Conservation (phyloP, 1,140 invertebrate species). For the Pectinophora gossypiella region DNA sequence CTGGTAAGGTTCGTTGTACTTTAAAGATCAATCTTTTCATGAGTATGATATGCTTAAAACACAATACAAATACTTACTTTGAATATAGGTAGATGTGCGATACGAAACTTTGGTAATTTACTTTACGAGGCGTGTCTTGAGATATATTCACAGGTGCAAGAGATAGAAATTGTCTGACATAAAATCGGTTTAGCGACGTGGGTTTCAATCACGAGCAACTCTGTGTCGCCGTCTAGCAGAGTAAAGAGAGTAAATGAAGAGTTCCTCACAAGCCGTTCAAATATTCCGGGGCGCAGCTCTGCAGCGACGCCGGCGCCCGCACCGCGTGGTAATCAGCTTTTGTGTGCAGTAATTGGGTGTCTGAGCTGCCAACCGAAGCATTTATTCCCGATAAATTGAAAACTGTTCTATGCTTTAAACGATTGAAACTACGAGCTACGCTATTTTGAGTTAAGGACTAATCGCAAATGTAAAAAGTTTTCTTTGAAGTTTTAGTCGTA, state of each 20-base stretch:
- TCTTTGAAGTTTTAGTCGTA: too few species aligned
- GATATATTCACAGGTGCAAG: neutral
- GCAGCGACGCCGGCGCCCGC: slow-evolving; percentile 36
- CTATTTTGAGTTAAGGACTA: too few species aligned
- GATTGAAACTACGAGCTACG: slow-evolving; percentile 43
- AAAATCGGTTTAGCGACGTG: slow-evolving; percentile 15
- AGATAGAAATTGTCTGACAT: slow-evolving; percentile 1
- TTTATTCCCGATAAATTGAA: slow-evolving; percentile 73
- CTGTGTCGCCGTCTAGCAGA: slow-evolving; percentile 25
- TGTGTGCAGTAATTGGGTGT: slow-evolving; percentile 72
- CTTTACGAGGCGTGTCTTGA: too few species aligned
- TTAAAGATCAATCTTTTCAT: too few species aligned
- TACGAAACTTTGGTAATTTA: too few species aligned
- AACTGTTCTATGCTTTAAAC: slow-evolving; percentile 66
- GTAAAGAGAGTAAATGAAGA: slow-evolving; percentile 54
- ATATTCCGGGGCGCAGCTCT: slow-evolving; percentile 38
- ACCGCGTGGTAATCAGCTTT: slow-evolving; percentile 71
- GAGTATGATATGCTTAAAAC: too few species aligned
- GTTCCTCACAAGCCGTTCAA: slow-evolving; percentile 54
- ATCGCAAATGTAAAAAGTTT: too few species aligned
- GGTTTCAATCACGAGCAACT: slow-evolving; percentile 42
- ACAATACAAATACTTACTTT: too few species aligned
- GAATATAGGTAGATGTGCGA: too few species aligned
- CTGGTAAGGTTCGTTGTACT: too few species aligned
- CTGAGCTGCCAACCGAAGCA: slow-evolving; percentile 71